phyloP scores from a whole-genome alignment of 2,113 vertebrate genomes.

The Motacilla alba region DNA sequence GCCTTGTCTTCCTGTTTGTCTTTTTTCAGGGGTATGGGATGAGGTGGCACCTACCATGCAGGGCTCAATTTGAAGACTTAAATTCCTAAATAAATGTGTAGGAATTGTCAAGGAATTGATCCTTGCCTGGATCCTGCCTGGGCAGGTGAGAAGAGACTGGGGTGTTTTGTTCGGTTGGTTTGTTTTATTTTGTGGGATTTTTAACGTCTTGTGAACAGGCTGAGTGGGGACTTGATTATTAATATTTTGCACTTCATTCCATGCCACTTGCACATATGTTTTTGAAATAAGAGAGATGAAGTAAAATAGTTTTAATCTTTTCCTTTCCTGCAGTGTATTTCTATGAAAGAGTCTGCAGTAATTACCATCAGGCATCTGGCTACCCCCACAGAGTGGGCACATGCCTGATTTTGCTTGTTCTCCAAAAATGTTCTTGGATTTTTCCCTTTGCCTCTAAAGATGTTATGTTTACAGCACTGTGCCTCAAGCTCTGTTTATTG shows the following conservation, averaged over 20 bases:
- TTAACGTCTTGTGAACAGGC: conserved; percentile 5
- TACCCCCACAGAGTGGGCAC: background rate
- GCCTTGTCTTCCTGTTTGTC: background rate
- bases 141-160: conserved; percentile 14
- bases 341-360: background rate
- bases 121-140: background rate
- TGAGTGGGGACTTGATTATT: background rate
- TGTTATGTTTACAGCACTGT: background rate
- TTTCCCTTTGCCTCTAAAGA: background rate
- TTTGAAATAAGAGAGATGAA: background rate
- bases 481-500: background rate
- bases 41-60: background rate
- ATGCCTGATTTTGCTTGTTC: background rate
- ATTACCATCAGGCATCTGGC: background rate
- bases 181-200: background rate
- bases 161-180: rapidly evolving
- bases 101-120: conserved; percentile 53
- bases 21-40: background rate
- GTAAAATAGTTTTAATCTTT: conserved; percentile 1
- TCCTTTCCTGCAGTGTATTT: background rate
- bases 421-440: background rate
- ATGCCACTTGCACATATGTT: background rate
- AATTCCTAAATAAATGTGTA: conserved; percentile 55
- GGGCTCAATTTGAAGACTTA: conserved; percentile 20
- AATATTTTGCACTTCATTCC: background rate